These are phyloP conservation scores for roundworm (Caenorhabditis elegans) DNA, from an alignment of 1,140 invertebrate genomes.

Conservation along the genomic window WBcel235 BX284602.5:6604001-6604500, in stretches of 20 bases:
- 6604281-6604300: too few relatives aligned
- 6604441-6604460: too few relatives aligned
- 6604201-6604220: neutral
- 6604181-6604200: conserved; percentile 31
- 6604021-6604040: conserved; percentile 23
- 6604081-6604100: neutral
- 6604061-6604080: neutral
- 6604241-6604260: conserved; percentile 30
- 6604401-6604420: too few relatives aligned
- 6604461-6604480: too few relatives aligned
- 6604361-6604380: too few relatives aligned
- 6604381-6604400: too few relatives aligned
- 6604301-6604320: too few relatives aligned
- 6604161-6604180: neutral
- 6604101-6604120: neutral
- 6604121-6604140: neutral
- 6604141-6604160: neutral
- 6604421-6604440: too few relatives aligned
- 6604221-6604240: conserved; percentile 1
- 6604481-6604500: too few relatives aligned
- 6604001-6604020: conserved; percentile 22
- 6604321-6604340: too few relatives aligned
- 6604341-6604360: too few relatives aligned
- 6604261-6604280: too few relatives aligned
- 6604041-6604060: conserved; percentile 36